phyloP scores from a whole-genome alignment of 2,797 vertebrate species.

The Thunnus albacares region DNA sequence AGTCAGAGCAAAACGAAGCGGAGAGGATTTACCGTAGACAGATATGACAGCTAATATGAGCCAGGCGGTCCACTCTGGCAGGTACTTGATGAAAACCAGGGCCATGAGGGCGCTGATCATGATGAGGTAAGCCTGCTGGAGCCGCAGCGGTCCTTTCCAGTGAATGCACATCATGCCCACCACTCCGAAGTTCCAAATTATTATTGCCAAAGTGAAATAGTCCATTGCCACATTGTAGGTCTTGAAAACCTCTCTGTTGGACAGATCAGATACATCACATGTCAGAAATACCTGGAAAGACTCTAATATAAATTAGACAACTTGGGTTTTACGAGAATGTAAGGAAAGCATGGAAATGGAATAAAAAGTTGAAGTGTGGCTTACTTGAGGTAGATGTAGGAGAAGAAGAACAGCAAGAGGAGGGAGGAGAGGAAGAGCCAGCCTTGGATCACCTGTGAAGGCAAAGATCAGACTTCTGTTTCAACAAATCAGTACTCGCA shows the following conservation, averaged over 20 bases:
- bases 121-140: conserved; percentile 99
- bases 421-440: conserved; percentile 99
- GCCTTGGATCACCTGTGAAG: conserved; percentile 94
- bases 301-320: neutral
- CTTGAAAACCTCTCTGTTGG: conserved; percentile 95
- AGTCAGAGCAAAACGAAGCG: neutral
- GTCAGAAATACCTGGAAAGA: neutral
- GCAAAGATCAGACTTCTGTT: conserved; percentile 9
- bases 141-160: conserved; percentile 96
- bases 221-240: conserved; percentile 98
- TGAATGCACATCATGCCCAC: conserved; percentile 99
- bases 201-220: conserved; percentile 92
- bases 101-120: conserved; percentile 99
- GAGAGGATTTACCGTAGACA: conserved; percentile 91
- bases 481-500: conserved; percentile 10
- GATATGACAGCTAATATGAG: conserved; percentile 98
- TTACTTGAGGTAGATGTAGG: conserved; percentile 98
- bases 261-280: neutral
- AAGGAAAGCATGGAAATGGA: neutral
- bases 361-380: conserved; percentile 48
- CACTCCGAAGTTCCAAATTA: conserved; percentile 99
- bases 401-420: conserved; percentile 97
- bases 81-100: conserved; percentile 98
- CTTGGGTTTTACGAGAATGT: neutral
- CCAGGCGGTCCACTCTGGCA: conserved; percentile 99